Base-by-base conservation (phyloP, 2,888 invertebrate species). In the Labia minor region DNA sequence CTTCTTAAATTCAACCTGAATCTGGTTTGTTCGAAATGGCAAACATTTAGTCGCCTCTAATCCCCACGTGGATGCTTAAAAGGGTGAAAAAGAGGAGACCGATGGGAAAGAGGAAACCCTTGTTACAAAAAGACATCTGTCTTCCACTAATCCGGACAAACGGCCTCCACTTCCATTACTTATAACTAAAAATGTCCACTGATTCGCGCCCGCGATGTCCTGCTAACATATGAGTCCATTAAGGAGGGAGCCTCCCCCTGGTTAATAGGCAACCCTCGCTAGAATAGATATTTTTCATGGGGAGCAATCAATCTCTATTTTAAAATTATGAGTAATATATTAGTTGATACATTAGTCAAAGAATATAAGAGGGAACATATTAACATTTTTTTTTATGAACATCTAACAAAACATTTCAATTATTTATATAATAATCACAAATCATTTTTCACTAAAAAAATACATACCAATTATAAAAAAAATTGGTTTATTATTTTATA, bases 31-130 rank as follows among this genome's bases (percentile, higher is more conserved):
- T 49, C 49, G 49, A 49, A 49, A 49, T 49, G 49, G 49, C 49
- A 49, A 49, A 16, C 49, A 49, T 4, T 49, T 49, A 49, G 49
- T 49, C 49, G n/a, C n/a, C 49, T 49, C 49, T 49, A 49, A 49
- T 49, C 49, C 49, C 49, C 49, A 49, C 49, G 49, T 49, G 49
- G 49, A 49, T 49, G 49, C 49, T 49, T 49, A 49, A 49, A 49
- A 16, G 16, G 49, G 49, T 11, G 49, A 49, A 16, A 11, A 49
- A 16, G 14, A n/a, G 14, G 49, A 11, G 49, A 33, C 33, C n/a
- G n/a, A n/a, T n/a, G n/a, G n/a, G n/a, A n/a, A n/a, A 3, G 26
- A 26, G 26, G 26, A 26, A 26, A 8, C 26, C 8, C 26, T 26
- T 26, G 26, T 26, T 26, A 49, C 49, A 49, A 3, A 49, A 49